Conservation (phyloP, 2,888 invertebrate species). For the Boloria selene region DNA sequence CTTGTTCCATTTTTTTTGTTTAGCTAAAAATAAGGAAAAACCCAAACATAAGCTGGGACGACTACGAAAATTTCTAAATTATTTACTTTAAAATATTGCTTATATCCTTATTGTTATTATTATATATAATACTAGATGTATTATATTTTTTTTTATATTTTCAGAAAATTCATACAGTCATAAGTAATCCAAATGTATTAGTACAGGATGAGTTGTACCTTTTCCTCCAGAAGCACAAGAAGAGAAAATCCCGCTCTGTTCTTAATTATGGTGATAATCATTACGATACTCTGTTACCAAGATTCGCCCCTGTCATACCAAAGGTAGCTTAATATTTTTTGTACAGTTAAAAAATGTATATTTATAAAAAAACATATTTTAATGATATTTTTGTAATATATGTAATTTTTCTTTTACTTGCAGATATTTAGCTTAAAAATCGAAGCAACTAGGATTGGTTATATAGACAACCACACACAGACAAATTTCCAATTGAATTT, state of each 20-base stretch:
- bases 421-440: constrained; percentile 89
- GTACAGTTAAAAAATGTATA: no score
- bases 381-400: background rate
- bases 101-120: no score
- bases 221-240: constrained; percentile 69
- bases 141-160: no score
- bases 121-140: no score
- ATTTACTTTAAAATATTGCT: no score
- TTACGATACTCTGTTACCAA: constrained; percentile 79
- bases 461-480: constrained; percentile 86
- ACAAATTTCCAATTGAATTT: constrained; percentile 87
- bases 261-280: constrained; percentile 48
- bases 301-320: constrained; percentile 90
- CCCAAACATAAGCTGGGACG: no score
- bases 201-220: constrained; percentile 83
- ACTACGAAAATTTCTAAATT: no score
- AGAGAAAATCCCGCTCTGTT: constrained; percentile 42
- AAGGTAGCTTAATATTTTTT: constrained; percentile 82
- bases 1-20: no score
- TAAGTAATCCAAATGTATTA: constrained; percentile 82
- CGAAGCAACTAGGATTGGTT: constrained; percentile 86
- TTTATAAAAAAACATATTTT: background rate
- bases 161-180: constrained; percentile 85
- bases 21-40: no score
- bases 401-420: constrained; percentile 46